Evolutionary conservation across 2,888 invertebrate species (phyloP).

Genomic region (Tinea pellionella): DNA sequence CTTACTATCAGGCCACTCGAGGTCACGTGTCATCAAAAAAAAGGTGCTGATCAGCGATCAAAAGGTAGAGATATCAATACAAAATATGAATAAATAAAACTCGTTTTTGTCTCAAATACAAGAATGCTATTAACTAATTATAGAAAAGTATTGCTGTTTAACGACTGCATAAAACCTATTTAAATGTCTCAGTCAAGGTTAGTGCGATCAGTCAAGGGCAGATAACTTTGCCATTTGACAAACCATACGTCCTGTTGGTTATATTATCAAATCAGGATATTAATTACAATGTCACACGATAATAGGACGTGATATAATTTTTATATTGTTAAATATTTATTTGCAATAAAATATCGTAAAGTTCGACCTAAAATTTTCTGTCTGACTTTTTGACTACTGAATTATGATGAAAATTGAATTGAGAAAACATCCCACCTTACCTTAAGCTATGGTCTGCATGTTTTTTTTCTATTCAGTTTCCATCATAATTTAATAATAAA

Average conservation of each 20-base stretch:
- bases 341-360: no score
- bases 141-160: not conserved
- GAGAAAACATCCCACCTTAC: no score
- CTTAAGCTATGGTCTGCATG: no score
- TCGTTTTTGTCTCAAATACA: not conserved
- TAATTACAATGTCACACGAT: not conserved
- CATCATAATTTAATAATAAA: no score
- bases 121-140: not conserved
- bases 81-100: not conserved
- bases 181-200: constrained; percentile 1
- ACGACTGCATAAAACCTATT: not conserved
- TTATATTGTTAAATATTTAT: not conserved
- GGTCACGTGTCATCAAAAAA: no score
- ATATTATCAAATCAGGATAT: constrained; percentile 3
- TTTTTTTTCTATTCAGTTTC: no score
- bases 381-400: no score
- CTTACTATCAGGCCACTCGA: no score
- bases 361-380: no score
- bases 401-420: no score
- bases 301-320: not conserved
- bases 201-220: not conserved
- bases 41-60: no score
- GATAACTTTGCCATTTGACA: not conserved
- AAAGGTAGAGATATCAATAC: no score
- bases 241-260: not conserved